Conservation (phyloP, 2,888 invertebrate species). For the Clunio marinus region DNA sequence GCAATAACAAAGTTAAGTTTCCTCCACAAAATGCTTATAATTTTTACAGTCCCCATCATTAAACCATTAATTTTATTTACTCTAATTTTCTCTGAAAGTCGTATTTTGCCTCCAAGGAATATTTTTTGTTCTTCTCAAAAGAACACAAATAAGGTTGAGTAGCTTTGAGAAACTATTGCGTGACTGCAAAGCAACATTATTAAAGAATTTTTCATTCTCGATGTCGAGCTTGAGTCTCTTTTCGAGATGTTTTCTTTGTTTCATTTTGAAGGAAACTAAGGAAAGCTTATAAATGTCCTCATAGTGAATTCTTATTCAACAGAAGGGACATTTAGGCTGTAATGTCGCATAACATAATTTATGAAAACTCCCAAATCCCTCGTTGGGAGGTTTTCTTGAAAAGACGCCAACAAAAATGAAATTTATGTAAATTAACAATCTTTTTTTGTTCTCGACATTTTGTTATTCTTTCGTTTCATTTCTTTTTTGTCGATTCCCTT, state of each 20-base stretch:
- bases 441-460: too few relatives aligned
- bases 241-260: not conserved
- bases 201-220: not conserved
- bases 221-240: not conserved
- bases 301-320: not conserved
- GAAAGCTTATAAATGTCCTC: constrained; percentile 11
- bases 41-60: not conserved
- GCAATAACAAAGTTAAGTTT: too few relatives aligned
- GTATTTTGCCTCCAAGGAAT: not conserved
- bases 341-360: constrained; percentile 30
- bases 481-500: not conserved
- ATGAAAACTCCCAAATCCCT: too few relatives aligned
- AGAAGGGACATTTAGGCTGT: not conserved
- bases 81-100: not conserved
- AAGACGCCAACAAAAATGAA: constrained; percentile 15
- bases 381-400: not conserved
- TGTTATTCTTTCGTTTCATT: not conserved
- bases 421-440: not conserved
- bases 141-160: too few relatives aligned
- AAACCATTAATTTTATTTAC: not conserved
- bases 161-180: not conserved
- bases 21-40: too few relatives aligned
- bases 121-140: not conserved
- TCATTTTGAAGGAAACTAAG: not conserved
- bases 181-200: constrained; percentile 1